Evolutionary conservation across 2,797 vertebrate species (phyloP).

Genomic region (Peromyscus nudipes): DNA sequence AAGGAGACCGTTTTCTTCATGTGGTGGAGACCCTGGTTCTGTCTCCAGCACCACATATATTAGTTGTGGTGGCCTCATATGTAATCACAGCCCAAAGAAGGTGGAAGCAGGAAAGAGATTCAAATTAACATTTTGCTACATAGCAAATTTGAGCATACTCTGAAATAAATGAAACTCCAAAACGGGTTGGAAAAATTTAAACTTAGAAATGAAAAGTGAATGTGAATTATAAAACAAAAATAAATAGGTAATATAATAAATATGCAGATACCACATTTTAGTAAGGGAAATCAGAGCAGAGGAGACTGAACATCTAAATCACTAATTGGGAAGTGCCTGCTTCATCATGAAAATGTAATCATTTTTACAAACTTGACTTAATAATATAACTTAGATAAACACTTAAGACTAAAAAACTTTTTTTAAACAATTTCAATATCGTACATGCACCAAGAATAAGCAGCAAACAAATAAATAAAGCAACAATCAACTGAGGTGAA

Average conservation of each 20-base stretch:
- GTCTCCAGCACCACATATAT: too few relatives aligned
- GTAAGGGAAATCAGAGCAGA: not conserved
- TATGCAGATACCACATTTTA: not conserved
- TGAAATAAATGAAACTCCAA: not conserved
- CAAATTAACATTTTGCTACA: not conserved
- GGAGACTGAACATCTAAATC: not conserved
- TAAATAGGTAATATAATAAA: not conserved
- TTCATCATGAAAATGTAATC: not conserved
- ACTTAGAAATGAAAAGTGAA: not conserved
- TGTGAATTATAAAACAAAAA: not conserved
- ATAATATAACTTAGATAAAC: not conserved
- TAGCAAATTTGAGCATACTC: not conserved
- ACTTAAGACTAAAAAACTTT: not conserved
- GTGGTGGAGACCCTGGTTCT: too few relatives aligned
- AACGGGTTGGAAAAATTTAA: not conserved
- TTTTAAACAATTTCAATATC: not conserved
- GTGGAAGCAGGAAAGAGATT: not conserved
- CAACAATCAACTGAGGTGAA: not conserved
- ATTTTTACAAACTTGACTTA: conserved; percentile 6
- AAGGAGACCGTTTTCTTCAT: too few relatives aligned
- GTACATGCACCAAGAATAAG: not conserved
- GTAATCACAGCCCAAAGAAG: not conserved
- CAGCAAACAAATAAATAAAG: not conserved
- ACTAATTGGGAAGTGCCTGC: not conserved
- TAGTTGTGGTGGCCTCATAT: not conserved